These are phyloP conservation scores for Nasonia vitripennis DNA, from an alignment of 1,140 invertebrate genomes.

Conservation along the genomic window DNA sequence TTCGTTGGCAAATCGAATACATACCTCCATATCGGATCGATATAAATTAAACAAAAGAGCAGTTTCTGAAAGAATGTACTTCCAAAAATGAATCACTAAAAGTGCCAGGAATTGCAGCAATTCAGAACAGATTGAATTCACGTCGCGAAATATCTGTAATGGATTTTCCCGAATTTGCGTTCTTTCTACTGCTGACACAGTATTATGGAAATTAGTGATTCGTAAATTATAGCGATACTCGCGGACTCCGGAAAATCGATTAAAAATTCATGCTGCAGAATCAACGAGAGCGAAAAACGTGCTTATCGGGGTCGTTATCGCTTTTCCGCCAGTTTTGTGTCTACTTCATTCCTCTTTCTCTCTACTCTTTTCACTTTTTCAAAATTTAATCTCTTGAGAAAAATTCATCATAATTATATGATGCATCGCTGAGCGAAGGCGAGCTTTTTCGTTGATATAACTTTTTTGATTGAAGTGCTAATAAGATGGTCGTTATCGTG, in stretches of 20 bases:
- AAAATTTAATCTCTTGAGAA: not conserved
- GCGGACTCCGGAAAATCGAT: not conserved
- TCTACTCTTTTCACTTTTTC: not conserved
- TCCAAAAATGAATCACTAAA: too few species aligned
- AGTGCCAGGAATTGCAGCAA: not conserved
- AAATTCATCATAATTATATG: not conserved
- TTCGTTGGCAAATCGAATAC: too few species aligned
- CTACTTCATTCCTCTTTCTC: not conserved
- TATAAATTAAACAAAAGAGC: too few species aligned
- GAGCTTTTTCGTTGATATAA: not conserved
- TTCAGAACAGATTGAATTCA: not conserved
- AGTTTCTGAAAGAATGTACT: too few species aligned
- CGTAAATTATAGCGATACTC: not conserved
- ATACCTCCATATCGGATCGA: too few species aligned
- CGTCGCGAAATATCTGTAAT: too few species aligned
- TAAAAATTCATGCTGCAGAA: not conserved
- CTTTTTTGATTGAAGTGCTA: not conserved
- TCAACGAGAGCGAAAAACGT: not conserved
- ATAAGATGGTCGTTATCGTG: not conserved
- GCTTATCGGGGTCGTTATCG: not conserved
- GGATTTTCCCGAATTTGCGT: not conserved
- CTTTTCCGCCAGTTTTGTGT: not conserved
- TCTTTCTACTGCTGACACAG: not conserved
- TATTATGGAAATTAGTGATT: conserved; percentile 15
- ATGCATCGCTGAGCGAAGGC: not conserved